Percentiles rank a stretch among this genome's conserved stretches.
These are phyloP conservation scores for Cerceris rybyensis DNA, from an alignment of 2,888 invertebrate genomes.

Conservation along the genomic window DNA sequence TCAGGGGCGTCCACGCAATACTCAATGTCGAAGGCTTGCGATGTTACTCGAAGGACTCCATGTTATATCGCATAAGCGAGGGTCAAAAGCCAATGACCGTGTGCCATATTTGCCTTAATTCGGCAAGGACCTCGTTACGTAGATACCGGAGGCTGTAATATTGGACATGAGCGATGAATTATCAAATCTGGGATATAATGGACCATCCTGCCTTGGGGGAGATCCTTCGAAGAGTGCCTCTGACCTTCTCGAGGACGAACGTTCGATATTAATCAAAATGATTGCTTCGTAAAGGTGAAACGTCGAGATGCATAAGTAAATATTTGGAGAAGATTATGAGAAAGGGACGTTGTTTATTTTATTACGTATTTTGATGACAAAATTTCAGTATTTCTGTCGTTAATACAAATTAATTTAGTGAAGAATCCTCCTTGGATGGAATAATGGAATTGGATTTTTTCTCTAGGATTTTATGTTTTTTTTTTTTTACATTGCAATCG, in stretches of 20 bases:
- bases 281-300: conserved; percentile 4
- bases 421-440: no score
- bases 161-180: conserved; percentile 32
- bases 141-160: neutral
- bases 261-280: conserved; percentile 15
- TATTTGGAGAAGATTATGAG: neutral
- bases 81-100: conserved; percentile 56
- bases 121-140: conserved; percentile 22
- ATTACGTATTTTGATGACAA: no score
- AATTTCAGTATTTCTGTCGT: no score
- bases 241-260: neutral
- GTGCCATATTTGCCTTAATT: conserved; percentile 48
- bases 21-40: conserved; percentile 42
- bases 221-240: conserved; percentile 4
- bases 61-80: conserved; percentile 32
- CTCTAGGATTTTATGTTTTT: no score
- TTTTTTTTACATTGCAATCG: neutral
- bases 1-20: conserved; percentile 39
- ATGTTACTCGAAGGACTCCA: conserved; percentile 37
- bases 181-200: conserved; percentile 31
- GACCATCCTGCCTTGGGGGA: neutral
- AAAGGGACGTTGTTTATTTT: no score
- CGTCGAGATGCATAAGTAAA: neutral
- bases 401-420: no score
- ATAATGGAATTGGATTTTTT: no score